phyloP scores from a whole-genome alignment of 2,888 invertebrate genomes.

The Esperia sulphurella region DNA sequence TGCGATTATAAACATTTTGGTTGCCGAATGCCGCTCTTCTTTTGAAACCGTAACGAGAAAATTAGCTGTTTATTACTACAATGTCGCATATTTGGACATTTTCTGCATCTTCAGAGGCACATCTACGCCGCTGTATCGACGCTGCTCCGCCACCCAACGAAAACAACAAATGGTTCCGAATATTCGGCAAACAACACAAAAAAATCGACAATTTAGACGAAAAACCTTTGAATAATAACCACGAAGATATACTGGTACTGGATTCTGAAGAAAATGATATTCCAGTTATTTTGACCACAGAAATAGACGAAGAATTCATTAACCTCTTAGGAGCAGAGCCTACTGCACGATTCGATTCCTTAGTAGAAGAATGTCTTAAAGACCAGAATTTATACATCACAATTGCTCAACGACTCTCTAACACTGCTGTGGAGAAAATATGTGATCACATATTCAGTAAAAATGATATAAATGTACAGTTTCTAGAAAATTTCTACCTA shows the following conservation, averaged over 20 bases:
- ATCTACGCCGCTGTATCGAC: constrained; percentile 29
- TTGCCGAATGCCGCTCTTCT: too few relatives aligned
- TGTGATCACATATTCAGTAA: constrained; percentile 32
- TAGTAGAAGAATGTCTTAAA: constrained; percentile 34
- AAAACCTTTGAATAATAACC: constrained; percentile 1
- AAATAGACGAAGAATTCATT: constrained; percentile 25
- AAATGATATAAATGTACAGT: constrained; percentile 17
- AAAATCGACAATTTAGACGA: constrained; percentile 7
- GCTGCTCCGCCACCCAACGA: constrained; percentile 25
- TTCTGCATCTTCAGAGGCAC: constrained; percentile 28
- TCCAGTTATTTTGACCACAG: constrained; percentile 9
- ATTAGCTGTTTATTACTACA: background rate
- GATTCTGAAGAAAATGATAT: constrained; percentile 10
- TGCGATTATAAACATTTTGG: too few relatives aligned
- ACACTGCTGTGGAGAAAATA: constrained; percentile 32
- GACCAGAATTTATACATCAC: constrained; percentile 23
- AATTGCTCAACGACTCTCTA: constrained; percentile 35
- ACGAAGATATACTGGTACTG: background rate
- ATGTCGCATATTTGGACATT: constrained; percentile 46
- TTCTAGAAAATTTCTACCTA: constrained; percentile 28
- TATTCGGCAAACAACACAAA: constrained; percentile 26
- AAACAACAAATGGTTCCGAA: constrained; percentile 38
- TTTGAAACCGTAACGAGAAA: too few relatives aligned
- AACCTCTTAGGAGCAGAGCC: constrained; percentile 36
- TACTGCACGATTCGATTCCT: constrained; percentile 20